Conservation (phyloP, 1,140 invertebrate species). For the Tetramorium simillimum region DNA sequence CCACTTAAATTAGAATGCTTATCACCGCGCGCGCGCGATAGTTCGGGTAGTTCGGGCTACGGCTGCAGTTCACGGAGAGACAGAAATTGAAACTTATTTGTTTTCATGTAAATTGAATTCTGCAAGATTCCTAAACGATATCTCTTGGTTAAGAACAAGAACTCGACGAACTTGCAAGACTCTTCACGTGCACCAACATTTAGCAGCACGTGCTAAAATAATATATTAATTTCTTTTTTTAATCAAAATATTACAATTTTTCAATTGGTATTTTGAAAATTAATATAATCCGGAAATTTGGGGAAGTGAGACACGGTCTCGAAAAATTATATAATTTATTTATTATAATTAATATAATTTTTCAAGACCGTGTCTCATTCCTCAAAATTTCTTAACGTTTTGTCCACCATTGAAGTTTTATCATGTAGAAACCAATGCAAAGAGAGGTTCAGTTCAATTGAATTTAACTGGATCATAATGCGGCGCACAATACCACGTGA, state of each 20-base stretch:
- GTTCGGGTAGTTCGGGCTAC: neutral
- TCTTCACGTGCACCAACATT: neutral
- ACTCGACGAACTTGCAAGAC: neutral
- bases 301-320: too few species aligned
- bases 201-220: too few species aligned
- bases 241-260: too few species aligned
- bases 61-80: neutral
- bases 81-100: slow-evolving; percentile 30
- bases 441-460: neutral
- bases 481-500: neutral
- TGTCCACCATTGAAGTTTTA: neutral
- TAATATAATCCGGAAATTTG: too few species aligned
- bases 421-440: neutral
- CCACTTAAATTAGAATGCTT: slow-evolving; percentile 38
- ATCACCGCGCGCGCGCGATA: neutral
- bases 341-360: too few species aligned
- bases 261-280: too few species aligned
- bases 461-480: neutral
- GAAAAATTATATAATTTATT: too few species aligned
- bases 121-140: neutral
- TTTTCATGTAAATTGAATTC: slow-evolving; percentile 25
- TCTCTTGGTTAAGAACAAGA: neutral
- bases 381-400: too few species aligned
- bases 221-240: too few species aligned
- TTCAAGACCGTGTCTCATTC: too few species aligned